Evolutionary conservation across 2,113 vertebrate species (phyloP), one percentile per base, ranked within the genome.

Genomic region (Microtus ochrogaster): DNA sequence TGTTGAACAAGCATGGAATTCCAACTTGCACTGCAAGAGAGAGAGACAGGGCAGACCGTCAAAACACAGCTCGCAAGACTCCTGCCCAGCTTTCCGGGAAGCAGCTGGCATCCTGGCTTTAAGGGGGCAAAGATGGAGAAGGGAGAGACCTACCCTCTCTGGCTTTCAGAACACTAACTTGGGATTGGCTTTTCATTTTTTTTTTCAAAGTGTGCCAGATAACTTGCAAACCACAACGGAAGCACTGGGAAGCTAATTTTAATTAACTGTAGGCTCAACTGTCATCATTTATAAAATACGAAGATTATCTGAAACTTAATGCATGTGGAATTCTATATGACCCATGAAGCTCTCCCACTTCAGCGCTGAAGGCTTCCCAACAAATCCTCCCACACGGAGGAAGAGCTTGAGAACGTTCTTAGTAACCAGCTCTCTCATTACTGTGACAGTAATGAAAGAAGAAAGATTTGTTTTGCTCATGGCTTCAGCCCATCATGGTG

Each of bases 1-100:
- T n/a, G 99, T 99, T 84, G 99, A 98, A 94, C 99, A 99, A 0
- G 99, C 99, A 61, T 99, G 99, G 96, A 99, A 99, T 91, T 99
- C 99, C 99, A 99, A 94, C 97, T 99, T 99, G 98, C 99, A 99
- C 99, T 99, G 98, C 52, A 98, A 97, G 84, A 66, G 96, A 66
- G 96, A 77, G 89, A 95, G 58, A 97, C 86, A 91, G 85, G 17
- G 97, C 78, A 96, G 47, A 66, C 13, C 0, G 0, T 96, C 61
- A 97, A 82, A 91, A 88, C 58, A 63, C 90, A 88, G 74, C 65
- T 14, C 58, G 7, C 44, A 70, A 74, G 24, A 24, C 24, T 1
- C 24, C 28, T 30, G 2, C 44, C 14, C 2, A 0, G 63, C 6
- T 55, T 82, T 39, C 81, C 2, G 10, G 36, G 65, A 74, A 47